phyloP scores from a whole-genome alignment of 2,113 vertebrate species.

The Lepisosteus osseus region DNA sequence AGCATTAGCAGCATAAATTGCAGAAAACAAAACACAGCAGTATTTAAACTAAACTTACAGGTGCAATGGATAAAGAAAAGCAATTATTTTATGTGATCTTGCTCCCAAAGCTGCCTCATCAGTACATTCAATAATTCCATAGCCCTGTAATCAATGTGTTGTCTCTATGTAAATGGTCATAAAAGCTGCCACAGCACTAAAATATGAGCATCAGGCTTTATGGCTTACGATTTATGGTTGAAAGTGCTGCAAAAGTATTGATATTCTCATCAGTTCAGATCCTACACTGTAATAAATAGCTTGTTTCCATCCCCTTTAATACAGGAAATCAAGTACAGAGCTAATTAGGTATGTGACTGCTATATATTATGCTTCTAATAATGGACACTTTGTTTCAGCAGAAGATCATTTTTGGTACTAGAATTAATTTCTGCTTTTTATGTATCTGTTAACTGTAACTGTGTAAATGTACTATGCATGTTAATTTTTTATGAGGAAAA shows the following conservation, averaged over 20 bases:
- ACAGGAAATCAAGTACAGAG: slow-evolving; percentile 53
- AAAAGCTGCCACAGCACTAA: slow-evolving; percentile 51
- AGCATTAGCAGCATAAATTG: not conserved
- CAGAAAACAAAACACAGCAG: slow-evolving; percentile 38
- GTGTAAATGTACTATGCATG: no score
- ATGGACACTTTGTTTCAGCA: slow-evolving; percentile 14
- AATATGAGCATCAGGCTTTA: slow-evolving; percentile 51
- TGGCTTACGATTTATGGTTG: slow-evolving; percentile 55
- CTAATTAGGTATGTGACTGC: slow-evolving; percentile 53
- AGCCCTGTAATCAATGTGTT: slow-evolving; percentile 59
- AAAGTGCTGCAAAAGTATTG: slow-evolving; percentile 62
- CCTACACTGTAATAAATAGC: slow-evolving; percentile 56
- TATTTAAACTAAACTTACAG: slow-evolving; percentile 59
- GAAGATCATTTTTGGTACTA: not conserved
- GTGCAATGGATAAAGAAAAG: slow-evolving; percentile 39
- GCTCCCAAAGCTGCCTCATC: slow-evolving; percentile 32
- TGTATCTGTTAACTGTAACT: no score
- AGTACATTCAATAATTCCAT: slow-evolving; percentile 52
- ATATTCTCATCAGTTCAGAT: slow-evolving; percentile 58
- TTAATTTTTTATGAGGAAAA: no score
- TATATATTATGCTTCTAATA: slow-evolving; percentile 40
- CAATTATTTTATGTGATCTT: slow-evolving; percentile 43
- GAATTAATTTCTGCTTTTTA: not conserved
- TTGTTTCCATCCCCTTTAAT: slow-evolving; percentile 55
- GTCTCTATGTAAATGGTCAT: slow-evolving; percentile 60